phyloP scores from a whole-genome alignment of 2,797 vertebrate species.

The Labroides dimidiatus region DNA sequence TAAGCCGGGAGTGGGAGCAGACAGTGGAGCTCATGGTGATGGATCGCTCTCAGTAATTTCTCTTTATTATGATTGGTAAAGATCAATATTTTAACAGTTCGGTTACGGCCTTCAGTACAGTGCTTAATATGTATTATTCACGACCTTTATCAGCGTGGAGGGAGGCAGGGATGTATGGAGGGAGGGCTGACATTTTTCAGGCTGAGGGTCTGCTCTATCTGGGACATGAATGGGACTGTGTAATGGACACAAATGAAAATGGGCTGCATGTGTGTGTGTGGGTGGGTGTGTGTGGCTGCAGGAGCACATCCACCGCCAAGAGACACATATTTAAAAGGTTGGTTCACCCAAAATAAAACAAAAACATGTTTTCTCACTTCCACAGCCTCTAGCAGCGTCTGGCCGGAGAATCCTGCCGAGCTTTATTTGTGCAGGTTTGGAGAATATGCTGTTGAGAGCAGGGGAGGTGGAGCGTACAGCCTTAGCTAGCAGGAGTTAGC shows the following conservation, averaged over 20 bases:
- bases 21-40: slow-evolving; percentile 77
- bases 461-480: not conserved
- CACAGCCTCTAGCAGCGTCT: not conserved
- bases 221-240: slow-evolving; percentile 66
- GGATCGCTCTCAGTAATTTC: slow-evolving; percentile 85
- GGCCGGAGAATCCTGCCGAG: not conserved
- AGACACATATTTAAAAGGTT: slow-evolving; percentile 29
- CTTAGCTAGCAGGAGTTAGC: too few relatives aligned
- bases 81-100: slow-evolving; percentile 88
- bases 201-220: slow-evolving; percentile 57
- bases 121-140: slow-evolving; percentile 86
- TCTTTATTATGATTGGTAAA: slow-evolving; percentile 87
- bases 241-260: slow-evolving; percentile 69
- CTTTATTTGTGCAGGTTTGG: slow-evolving; percentile 10
- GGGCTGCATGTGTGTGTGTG: slow-evolving; percentile 17
- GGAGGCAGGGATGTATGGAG: slow-evolving; percentile 48
- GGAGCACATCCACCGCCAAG: slow-evolving; percentile 22
- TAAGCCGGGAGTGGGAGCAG: slow-evolving; percentile 69
- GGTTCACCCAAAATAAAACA: slow-evolving; percentile 18
- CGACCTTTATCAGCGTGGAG: slow-evolving; percentile 74
- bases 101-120: slow-evolving; percentile 80
- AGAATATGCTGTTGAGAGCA: not conserved
- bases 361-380: slow-evolving; percentile 27
- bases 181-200: slow-evolving; percentile 66
- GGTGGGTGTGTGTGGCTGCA: not conserved